Conservation (phyloP, 2,797 vertebrate species). For the Cossypha caffra region DNA sequence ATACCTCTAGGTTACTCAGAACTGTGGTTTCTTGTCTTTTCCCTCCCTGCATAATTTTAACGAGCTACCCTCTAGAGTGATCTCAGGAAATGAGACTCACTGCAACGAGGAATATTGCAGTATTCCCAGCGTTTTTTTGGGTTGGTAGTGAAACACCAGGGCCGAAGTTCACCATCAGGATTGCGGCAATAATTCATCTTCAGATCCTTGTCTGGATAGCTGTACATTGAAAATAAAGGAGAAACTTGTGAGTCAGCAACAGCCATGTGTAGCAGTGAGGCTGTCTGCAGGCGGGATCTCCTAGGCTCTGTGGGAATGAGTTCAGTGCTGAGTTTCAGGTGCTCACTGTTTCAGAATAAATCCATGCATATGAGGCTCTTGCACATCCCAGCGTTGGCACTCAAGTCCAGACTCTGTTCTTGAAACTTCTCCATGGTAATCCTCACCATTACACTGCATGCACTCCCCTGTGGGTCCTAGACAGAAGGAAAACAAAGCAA, state of each 20-base stretch:
- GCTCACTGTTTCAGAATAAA: conserved; percentile 85
- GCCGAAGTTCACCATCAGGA: conserved; percentile 89
- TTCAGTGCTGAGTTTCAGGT: accelerated
- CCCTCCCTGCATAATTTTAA: neutral
- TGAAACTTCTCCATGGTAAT: conserved; percentile 86
- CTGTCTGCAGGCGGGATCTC: neutral
- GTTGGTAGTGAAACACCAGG: conserved; percentile 93
- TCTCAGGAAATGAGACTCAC: conserved; percentile 76
- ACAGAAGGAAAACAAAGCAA: neutral
- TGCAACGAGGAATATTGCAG: conserved; percentile 87
- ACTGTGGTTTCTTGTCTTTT: neutral
- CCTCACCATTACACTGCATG: conserved; percentile 90
- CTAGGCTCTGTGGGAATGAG: neutral
- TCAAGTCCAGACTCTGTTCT: conserved; percentile 81
- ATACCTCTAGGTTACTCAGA: neutral
- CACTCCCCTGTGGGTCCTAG: conserved; percentile 80
- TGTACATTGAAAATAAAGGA: conserved; percentile 51
- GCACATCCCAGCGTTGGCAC: conserved; percentile 90
- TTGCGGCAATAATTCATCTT: conserved; percentile 93
- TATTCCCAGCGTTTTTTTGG: conserved; percentile 88
- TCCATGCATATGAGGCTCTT: conserved; percentile 89
- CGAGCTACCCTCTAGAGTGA: neutral
- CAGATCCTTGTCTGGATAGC: conserved; percentile 90
- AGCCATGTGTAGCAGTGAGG: neutral
- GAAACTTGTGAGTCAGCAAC: neutral